Evolutionary conservation across 2,888 invertebrate species (phyloP), one percentile per base, ranked within the genome.

Genomic region (Crioceris asparagi): DNA sequence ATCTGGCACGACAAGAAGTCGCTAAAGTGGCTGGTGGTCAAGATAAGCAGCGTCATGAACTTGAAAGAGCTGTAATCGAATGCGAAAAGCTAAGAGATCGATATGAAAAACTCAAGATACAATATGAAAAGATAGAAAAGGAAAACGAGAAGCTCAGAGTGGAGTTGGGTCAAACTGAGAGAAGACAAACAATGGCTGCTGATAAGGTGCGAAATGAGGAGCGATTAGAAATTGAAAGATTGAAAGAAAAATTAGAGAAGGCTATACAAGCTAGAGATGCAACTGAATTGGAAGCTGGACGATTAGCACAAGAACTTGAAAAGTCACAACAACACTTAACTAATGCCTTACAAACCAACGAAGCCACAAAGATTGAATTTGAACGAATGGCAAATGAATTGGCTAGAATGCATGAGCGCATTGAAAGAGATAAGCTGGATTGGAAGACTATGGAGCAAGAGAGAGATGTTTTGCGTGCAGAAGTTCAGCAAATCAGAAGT

Each of bases 31-130:
- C 76, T 46, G 74, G 75, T 26, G 73, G 74, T 26, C 81, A 88
- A 60, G 88, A 88, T 51, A 83, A 85, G 57, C 83, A 84, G 60
- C 72, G 85, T 26, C 68, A 74, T 45, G 86, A 88, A 54, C 70
- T 86, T 53, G 90, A 86, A 62, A 72, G 87, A 30, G 80, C 87
- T 48, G 80, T 85, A 56, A 86, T 90, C 59, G 90, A 90, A 66
- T 80, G 85, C 52, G 90, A 90, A 59, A 90, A 90, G 67, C 77
- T 87, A 45, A 74, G 85, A 51, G 90, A 90, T 54, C 74, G 86
- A 45, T 80, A 86, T 60, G 90, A 90, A 57, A 86, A 87, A 66
- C 66, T 87, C n/a, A 80, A 81, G 53, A 61, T 75, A 38, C 75
- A 77, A 46, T 71, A 76, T 35, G 82, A 82, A 38, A 77, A 77